phyloP scores from a whole-genome alignment of 2,113 vertebrate genomes.

The Siphamia tubifer region DNA sequence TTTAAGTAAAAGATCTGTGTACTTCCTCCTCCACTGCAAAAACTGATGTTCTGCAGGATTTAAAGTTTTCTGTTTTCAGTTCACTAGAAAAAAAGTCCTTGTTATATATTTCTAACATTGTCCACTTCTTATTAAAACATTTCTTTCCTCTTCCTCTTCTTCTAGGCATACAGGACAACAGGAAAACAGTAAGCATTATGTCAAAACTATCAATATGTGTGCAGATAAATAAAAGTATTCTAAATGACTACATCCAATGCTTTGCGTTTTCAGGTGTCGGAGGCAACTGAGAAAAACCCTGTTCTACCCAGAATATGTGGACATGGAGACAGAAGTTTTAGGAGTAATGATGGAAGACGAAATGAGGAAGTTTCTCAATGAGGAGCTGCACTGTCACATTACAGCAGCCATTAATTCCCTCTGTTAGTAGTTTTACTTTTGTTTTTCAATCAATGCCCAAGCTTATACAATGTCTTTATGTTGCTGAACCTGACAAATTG shows the following conservation, averaged over 20 bases:
- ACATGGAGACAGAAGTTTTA: conserved; percentile 64
- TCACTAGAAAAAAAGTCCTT: no score
- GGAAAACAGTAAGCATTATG: conserved; percentile 58
- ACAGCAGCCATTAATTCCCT: conserved; percentile 41
- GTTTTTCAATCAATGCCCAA: no score
- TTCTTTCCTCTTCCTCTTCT: conserved; percentile 9
- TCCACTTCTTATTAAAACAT: neutral
- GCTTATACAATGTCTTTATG: no score
- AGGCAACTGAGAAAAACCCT: conserved; percentile 62
- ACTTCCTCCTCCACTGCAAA: no score
- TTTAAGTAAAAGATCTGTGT: no score
- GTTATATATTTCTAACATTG: no score
- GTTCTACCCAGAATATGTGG: conserved; percentile 65
- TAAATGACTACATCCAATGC: neutral
- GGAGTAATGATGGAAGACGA: conserved; percentile 67
- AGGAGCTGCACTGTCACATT: conserved; percentile 48
- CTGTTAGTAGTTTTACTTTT: conserved; percentile 69
- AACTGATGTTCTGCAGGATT: no score
- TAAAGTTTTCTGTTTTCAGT: no score
- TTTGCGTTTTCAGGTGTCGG: conserved; percentile 47
- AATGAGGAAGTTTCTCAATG: conserved; percentile 63
- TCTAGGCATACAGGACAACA: conserved; percentile 66
- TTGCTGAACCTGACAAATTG: no score
- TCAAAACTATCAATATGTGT: neutral
- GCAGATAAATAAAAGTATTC: neutral